Evolutionary conservation across 1,140 invertebrate species (phyloP), one percentile per base, ranked within the genome.

Genomic region (Pseudomyrmex dendroicus): DNA sequence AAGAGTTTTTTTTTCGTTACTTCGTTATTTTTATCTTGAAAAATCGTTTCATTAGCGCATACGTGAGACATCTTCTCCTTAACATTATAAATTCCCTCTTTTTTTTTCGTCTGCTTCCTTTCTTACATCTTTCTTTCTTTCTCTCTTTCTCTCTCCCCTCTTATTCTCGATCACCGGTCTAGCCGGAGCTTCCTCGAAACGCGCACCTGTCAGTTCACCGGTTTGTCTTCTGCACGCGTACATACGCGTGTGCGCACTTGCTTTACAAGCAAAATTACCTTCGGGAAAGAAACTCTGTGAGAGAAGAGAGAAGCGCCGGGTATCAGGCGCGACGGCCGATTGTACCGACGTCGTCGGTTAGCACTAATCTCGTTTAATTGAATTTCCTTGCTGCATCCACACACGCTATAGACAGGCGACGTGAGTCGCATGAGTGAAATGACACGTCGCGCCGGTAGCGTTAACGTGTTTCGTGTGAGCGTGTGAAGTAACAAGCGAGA

Each of bases 11-110:
- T 35, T 35, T 35, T 86, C 73, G 87, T 57, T 63, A 77, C 68
- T 83, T 73, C 61, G 70, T 88, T 76, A 64, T 88, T 67, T 73
- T 56, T 61, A 62, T 82, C 48, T 22, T 73, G n/a, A 44, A 9
- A 77, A 57, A 57, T 44, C 56, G 61, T 22, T 77, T 67, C n/a
- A n/a, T 54, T 61, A 48, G 17, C 50, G 50, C 50, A 7, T 13
- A 50, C 50, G 50, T 52, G 5, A 15, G 15, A 8, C 20, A 35
- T 46, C 25, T 68, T 84, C 48, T 52, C 70, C 46, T 73, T 66
- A 7, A 13, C 46, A 2, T 7, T 25, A 9, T 44, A 57, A 68
- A 70, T 20, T 67, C 54, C 20, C 12, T 70, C 54, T 52, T 63
- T 67, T 35, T 35, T 25, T 25, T 25, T 25, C 3, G 25, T 3